Evolutionary conservation across 2,888 invertebrate genomes (phyloP), one percentile per base, ranked within the genome.

Genomic region (Odontothrips loti): DNA sequence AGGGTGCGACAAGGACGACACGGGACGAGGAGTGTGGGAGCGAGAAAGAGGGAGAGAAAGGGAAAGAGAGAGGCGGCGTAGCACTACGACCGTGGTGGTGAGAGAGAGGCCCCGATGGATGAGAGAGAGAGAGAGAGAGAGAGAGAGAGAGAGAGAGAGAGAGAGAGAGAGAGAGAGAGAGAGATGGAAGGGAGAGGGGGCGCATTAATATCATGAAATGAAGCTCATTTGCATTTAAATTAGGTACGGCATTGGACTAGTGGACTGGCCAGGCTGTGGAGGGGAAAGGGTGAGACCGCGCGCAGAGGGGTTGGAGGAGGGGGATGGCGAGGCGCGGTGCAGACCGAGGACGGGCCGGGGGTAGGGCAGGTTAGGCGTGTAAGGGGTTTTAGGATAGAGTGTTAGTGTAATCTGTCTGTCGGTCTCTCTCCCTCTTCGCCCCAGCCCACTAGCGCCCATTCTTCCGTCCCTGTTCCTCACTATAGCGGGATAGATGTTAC

Each of bases 151-250:
- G 82, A 82, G 82, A 83, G 82, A 43, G 80, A n/a, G 82, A 82
- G 82, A 84, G 84, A 84, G 85, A 84, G 85, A 84, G 82, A 84
- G 85, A 84, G 84, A 82, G 85, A 85, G 84, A 84, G 85, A 84
- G 85, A 84, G 86, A 48, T 81, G 80, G 80, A 79, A 86, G 88
- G 87, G 90, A 90, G 91, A 89, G 90, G 90, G 89, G 92, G 23
- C 68, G 92, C 93, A 93, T 93, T 93, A 93, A 93, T 93, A 93
- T 93, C 91, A 92, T 92, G 93, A 93, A 93, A 75, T 93, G 93
- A 93, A 93, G 93, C 93, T 94, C 93, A 94, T 94, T 93, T 93
- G 92, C 93, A 93, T 93, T 93, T 93, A 93, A 93, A 93, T 93
- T 93, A 93, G 93, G 93, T 91, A 85, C 85, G 85, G 87, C 83